Conservation (phyloP, 2,113 vertebrate species). For the Gnathonemus echidnorhynchus region DNA sequence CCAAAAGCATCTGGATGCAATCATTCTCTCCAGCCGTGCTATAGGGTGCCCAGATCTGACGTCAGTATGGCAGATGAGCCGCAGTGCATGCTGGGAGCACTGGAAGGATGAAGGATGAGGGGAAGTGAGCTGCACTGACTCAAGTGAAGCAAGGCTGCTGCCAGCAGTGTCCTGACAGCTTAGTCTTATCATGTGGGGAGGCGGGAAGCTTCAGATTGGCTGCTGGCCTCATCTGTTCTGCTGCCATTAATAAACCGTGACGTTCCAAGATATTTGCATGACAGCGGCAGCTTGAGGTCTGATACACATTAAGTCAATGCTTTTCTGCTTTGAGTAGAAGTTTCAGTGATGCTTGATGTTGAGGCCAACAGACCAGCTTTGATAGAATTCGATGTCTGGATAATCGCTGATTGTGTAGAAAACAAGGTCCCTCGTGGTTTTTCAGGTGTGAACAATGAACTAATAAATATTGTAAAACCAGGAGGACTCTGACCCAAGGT, state of each 20-base stretch:
- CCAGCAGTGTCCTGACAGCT: background rate
- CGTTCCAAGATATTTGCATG: background rate
- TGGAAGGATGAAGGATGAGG: background rate
- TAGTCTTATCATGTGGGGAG: background rate
- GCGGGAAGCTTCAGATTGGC: background rate
- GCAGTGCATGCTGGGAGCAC: constrained; percentile 12
- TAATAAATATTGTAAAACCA: background rate
- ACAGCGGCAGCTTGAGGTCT: background rate
- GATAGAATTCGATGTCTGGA: background rate
- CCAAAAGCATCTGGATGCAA: constrained; percentile 1
- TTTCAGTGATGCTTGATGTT: background rate
- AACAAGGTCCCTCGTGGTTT: background rate
- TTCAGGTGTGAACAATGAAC: background rate
- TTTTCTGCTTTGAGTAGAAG: background rate
- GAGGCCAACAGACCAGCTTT: background rate
- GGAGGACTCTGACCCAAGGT: background rate
- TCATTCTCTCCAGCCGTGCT: background rate
- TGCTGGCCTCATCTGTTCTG: background rate
- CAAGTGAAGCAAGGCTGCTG: background rate
- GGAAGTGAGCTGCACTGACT: background rate
- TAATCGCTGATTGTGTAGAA: background rate
- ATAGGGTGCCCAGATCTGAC: background rate
- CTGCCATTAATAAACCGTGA: background rate
- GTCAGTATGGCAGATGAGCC: constrained; percentile 3
- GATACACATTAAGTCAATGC: background rate